A percentile compares a stretch with the other conserved stretches of the same genome.
Evolutionary conservation across 2,888 invertebrate species (phyloP).

Genomic region (Laspeyria flexula): DNA sequence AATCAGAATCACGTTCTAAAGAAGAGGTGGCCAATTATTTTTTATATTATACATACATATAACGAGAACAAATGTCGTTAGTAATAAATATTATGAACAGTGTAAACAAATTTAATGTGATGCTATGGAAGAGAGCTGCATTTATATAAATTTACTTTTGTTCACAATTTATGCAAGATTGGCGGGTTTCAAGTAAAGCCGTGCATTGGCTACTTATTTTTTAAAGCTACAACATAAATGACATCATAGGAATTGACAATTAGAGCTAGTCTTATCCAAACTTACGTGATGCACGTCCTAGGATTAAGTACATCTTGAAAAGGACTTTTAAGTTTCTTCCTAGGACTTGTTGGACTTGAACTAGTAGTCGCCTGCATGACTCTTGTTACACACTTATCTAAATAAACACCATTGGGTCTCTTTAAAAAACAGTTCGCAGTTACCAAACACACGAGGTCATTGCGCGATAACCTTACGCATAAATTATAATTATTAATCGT

Average conservation of each 20-base stretch:
- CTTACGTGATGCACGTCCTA: slow-evolving; percentile 78
- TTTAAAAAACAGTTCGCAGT: slow-evolving; percentile 3
- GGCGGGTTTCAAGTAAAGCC: too few species aligned
- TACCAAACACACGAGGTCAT: slow-evolving; percentile 33
- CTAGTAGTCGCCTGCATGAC: slow-evolving; percentile 62
- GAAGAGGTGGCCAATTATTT: too few species aligned
- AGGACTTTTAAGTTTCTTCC: slow-evolving; percentile 66
- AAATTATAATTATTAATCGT: background rate
- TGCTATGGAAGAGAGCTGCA: too few species aligned
- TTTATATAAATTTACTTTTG: too few species aligned
- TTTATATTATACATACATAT: too few species aligned
- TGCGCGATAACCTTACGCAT: background rate
- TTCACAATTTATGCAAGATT: too few species aligned
- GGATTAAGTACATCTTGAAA: slow-evolving; percentile 60
- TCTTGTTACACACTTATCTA: slow-evolving; percentile 9
- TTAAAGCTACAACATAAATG: background rate
- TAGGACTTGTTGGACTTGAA: slow-evolving; percentile 56
- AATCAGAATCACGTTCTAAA: too few species aligned
- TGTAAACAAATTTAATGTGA: too few species aligned
- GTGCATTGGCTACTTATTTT: too few species aligned
- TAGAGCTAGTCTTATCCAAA: slow-evolving; percentile 13
- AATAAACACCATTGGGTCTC: slow-evolving; percentile 13
- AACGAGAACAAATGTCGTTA: too few species aligned
- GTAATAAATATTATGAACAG: too few species aligned
- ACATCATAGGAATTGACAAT: background rate